Conservation (phyloP, 1,140 invertebrate species). For the Diorhabda sublineata region DNA sequence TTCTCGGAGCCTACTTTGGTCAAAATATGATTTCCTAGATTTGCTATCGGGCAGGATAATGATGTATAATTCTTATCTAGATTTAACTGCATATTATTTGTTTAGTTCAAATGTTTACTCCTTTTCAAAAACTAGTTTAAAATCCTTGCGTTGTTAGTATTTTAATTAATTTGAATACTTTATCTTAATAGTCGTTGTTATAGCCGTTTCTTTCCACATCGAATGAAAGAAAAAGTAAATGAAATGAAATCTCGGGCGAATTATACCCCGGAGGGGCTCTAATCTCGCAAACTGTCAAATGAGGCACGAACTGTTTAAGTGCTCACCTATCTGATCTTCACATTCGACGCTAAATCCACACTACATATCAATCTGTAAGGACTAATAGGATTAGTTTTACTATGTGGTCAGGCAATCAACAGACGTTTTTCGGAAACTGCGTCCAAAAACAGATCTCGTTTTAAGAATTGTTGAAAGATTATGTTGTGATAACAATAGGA, state of each 20-base stretch:
- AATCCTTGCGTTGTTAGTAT: no score
- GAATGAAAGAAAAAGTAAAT: background rate
- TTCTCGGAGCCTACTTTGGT: no score
- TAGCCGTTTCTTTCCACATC: background rate
- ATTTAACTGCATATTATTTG: no score
- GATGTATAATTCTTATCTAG: no score
- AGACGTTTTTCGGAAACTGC: background rate
- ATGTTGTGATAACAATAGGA: no score
- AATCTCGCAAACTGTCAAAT: constrained; percentile 2
- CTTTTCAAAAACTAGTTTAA: no score
- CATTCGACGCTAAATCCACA: background rate
- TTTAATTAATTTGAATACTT: background rate
- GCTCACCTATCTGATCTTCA: background rate
- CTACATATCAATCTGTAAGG: constrained; percentile 1
- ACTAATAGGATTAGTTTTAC: constrained; percentile 2
- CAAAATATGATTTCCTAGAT: no score
- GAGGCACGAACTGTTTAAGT: constrained; percentile 1
- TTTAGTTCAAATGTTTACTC: no score
- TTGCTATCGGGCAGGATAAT: no score
- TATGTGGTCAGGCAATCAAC: constrained; percentile 1
- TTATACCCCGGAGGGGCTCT: constrained; percentile 1
- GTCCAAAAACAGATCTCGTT: no score
- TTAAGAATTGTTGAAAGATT: no score
- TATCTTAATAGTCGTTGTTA: background rate
- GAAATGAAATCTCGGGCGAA: constrained; percentile 1